Evolutionary conservation across 2,797 vertebrate genomes (phyloP).

Genomic region (Podargus strigoides): DNA sequence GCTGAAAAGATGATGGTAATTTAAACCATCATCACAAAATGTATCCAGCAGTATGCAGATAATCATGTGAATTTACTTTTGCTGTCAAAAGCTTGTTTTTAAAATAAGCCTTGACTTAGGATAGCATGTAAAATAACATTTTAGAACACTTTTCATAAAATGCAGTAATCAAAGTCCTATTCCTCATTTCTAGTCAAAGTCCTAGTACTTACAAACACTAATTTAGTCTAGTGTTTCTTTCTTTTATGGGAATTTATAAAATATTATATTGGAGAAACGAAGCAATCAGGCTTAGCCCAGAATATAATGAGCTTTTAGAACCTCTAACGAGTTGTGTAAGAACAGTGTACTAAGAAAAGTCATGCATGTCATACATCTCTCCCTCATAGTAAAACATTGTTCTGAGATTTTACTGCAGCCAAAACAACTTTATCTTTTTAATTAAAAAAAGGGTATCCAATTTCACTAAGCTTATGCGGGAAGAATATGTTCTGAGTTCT

Average conservation of each 20-base stretch:
- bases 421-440: constrained; percentile 46
- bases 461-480: background rate
- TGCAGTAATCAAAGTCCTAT: background rate
- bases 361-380: constrained; percentile 53
- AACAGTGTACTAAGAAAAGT: background rate
- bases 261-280: constrained; percentile 22
- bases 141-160: background rate
- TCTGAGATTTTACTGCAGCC: constrained; percentile 38
- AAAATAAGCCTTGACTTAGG: constrained; percentile 18
- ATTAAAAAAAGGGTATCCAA: background rate
- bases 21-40: constrained; percentile 40
- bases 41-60: background rate
- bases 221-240: constrained; percentile 26
- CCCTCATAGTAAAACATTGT: constrained; percentile 51
- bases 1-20: constrained; percentile 49
- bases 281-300: background rate
- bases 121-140: constrained; percentile 12
- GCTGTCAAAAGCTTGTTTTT: constrained; percentile 41
- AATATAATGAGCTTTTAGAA: constrained; percentile 30
- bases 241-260: constrained; percentile 50
- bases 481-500: background rate
- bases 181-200: background rate
- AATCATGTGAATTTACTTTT: constrained; percentile 41
- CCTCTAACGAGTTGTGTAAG: constrained; percentile 25
- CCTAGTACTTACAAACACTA: background rate